Evolutionary conservation across 92 coral and sea anemone species (phyloP).

Genomic region (Palythoa grandiflora): DNA sequence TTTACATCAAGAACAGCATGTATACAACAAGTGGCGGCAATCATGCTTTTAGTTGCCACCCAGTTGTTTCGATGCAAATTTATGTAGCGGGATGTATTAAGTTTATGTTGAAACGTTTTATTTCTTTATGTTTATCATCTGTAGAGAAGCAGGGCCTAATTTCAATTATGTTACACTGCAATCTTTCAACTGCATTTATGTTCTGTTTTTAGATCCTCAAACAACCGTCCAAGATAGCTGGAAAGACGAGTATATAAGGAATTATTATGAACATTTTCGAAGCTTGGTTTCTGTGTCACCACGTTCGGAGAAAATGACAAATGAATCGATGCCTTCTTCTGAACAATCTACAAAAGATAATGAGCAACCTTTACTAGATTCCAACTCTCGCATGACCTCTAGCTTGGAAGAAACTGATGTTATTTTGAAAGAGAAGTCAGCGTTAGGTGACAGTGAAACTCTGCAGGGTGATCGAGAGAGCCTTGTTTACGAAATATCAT

Average conservation of each 20-base stretch:
- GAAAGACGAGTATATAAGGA: constrained; percentile 23
- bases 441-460: background rate
- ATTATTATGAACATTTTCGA: constrained; percentile 11
- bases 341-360: background rate
- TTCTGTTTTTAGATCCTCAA: background rate
- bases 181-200: background rate
- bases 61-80: background rate
- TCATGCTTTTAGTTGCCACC: too few relatives aligned
- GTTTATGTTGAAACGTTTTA: background rate
- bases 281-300: constrained; percentile 8
- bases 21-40: too few relatives aligned
- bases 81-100: background rate
- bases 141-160: background rate
- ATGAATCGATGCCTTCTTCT: background rate
- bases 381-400: background rate
- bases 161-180: background rate
- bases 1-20: too few relatives aligned
- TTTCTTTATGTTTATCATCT: background rate
- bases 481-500: background rate
- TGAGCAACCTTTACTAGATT: background rate
- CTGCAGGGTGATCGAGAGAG: background rate
- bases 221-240: background rate
- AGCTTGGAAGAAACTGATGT: constrained; percentile 9
- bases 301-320: background rate
- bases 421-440: constrained; percentile 4